Base-by-base conservation (phyloP, 2,797 vertebrate species). In the Centropyge bicolor region DNA sequence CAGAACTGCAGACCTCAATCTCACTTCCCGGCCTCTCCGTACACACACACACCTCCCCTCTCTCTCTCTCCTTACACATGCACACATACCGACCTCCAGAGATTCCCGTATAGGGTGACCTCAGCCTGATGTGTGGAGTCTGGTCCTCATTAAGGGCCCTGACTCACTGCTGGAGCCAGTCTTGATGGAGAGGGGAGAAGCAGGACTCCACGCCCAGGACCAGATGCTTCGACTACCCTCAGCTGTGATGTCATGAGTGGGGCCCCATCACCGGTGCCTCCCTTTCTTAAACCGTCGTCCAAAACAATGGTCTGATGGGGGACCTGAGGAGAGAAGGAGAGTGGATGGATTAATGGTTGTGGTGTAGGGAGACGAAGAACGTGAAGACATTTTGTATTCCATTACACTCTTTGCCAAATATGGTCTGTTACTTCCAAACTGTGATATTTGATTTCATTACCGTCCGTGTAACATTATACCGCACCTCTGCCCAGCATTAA, bases 71-170 rank as follows among this genome's bases (percentile, higher is more conserved):
- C 65, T 59, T 64, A 85, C 72, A 81, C 84, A 86, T 74, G 67
- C 38, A 78, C 78, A 74, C 76, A 85, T 78, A 85, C 81, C 83
- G 74, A 70, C 73, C 88, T 90, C 88, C 66, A 85, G 92, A 91
- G 93, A 93, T 93, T 94, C 90, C 90, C 74, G 69, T 86, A 45
- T 45, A 82, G 87, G 68, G 91, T 88, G 91, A 94, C 90, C 93
- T 92, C 89, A 94, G 92, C 70, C 88, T 89, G 74, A 89, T 86
- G 86, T 70, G 78, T 59, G 70, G 70, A 88, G 92, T 95, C 95
- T 96, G 95, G 92, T 95, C 88, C 87, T 95, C 94, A 95, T 96
- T 96, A 96, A 87, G 85, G 86, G 70, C 82, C 86, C 83, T 92
- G 90, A 95, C 90, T 94, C 94, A 95, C 86, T 85, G 88, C 86